Base-by-base conservation (phyloP, 2,113 vertebrate species). In the Alces alces region DNA sequence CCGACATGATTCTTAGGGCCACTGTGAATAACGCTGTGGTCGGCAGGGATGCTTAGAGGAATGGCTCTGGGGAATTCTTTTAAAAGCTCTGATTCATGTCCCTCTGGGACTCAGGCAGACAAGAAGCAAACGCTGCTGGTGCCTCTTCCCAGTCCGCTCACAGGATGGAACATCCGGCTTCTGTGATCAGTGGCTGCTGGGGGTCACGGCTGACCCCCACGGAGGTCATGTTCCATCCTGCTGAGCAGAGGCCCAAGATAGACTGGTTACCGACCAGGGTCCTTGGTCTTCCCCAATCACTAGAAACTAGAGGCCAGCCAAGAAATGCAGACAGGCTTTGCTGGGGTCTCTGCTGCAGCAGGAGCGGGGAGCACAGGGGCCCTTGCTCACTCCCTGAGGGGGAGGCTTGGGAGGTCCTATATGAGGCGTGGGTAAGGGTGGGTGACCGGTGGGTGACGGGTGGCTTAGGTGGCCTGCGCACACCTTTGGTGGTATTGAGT, bases 1-100 rank as follows among this genome's bases (percentile, higher is more conserved):
- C 28, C 88, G 92, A 50, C 16, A 27, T 78, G 90, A 86, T 61
- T 66, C 91, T 95, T 45, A 96, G 95, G 85, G 58, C 85, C 87
- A 93, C 66, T 25, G 1, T 76, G 54, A 88, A 93, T 83, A 93
- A 61, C 25, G 12, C 43, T 88, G 17, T 89, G 55, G 27, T 64
- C 92, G 58, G 64, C 30, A 96, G 45, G 52, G 43, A 21, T 58
- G n/a, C 93, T 66, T 82, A 89, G 36, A 95, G 36, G 86, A 88
- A 55, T 12, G 55, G 28, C 16, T 95, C 80, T 66, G 28, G 39
- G 60, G 8, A 82, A 13, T 50, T 89, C 45, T 92, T 64, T 39
- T 27, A 7, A 43, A 45, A 52, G n/a, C 39, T 61, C 19, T 93
- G 73, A 93, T 61, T 93, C 66, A 45, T 47, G 28, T 64, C 73